These are phyloP conservation scores for Xiphophorus birchmanni DNA, from an alignment of 2,797 vertebrate species.

Conservation along the genomic window DNA sequence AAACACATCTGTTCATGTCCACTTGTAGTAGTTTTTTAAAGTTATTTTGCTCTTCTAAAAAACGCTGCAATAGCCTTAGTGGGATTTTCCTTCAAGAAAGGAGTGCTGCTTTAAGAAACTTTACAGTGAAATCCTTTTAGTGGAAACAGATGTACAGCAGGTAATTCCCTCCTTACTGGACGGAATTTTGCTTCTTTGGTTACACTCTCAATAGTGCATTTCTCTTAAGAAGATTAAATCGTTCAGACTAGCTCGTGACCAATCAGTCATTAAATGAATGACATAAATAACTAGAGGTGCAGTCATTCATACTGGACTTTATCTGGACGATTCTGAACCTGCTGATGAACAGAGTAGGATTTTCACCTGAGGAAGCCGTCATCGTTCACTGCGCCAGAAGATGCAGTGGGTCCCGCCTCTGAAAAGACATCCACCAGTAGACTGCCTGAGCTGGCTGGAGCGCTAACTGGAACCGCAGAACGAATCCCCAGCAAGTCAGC, in stretches of 20 bases:
- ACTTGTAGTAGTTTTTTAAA: neutral
- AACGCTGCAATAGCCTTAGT: neutral
- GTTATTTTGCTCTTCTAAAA: neutral
- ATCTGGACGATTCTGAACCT: conserved; percentile 9
- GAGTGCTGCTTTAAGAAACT: neutral
- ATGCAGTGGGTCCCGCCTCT: conserved; percentile 78
- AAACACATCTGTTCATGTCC: neutral
- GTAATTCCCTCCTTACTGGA: too few relatives aligned
- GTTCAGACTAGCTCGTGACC: neutral
- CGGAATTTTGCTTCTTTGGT: neutral
- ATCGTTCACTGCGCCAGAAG: conserved; percentile 81
- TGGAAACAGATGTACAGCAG: neutral
- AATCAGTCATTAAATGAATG: neutral
- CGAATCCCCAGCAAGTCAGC: conserved; percentile 89
- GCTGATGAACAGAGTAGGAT: conserved; percentile 7
- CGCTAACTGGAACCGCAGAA: conserved; percentile 75
- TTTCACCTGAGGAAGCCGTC: conserved; percentile 90
- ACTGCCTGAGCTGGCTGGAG: conserved; percentile 80
- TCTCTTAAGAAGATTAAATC: neutral
- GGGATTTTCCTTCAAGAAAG: neutral
- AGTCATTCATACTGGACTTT: conserved; percentile 40
- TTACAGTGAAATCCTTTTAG: neutral
- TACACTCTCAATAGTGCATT: neutral
- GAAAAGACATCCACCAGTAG: conserved; percentile 93
- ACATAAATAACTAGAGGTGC: neutral